Evolutionary conservation across 2,797 vertebrate species (phyloP).

Genomic region (Pantherophis vulpinus): DNA sequence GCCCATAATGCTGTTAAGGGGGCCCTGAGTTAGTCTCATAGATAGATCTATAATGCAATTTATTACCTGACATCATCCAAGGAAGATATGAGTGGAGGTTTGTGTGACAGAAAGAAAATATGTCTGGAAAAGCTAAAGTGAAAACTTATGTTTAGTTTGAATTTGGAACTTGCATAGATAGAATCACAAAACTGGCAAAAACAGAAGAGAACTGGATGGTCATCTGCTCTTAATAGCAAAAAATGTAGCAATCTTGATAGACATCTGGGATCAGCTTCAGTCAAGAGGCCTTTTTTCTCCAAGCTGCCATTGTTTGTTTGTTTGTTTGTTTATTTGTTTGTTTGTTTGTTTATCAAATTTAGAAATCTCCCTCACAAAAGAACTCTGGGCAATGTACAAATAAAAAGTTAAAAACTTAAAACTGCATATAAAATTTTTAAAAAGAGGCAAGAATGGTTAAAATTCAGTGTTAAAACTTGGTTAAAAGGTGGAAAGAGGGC

Average conservation of each 20-base stretch:
- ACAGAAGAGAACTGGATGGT: neutral
- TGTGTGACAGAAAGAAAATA: neutral
- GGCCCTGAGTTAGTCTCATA: neutral
- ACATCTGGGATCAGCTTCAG: neutral
- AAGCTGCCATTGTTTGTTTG: neutral
- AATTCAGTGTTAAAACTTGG: neutral
- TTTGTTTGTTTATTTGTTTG: too few species aligned
- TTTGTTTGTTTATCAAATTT: neutral
- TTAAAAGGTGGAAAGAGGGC: neutral
- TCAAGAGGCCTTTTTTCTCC: neutral
- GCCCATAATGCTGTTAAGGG: too few species aligned
- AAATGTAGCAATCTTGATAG: neutral
- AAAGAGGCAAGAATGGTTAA: neutral
- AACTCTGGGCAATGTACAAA: neutral
- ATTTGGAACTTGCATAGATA: too few species aligned
- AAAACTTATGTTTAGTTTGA: neutral
- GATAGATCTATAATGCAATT: neutral
- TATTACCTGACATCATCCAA: neutral
- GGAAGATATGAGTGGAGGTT: neutral
- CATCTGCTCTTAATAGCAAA: neutral
- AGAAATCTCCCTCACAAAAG: neutral
- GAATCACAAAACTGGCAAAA: neutral
- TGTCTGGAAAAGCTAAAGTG: neutral
- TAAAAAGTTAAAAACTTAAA: neutral
- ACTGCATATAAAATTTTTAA: neutral